Evolutionary conservation across 2,113 vertebrate genomes (phyloP).

Genomic region (Pseudopodoces humilis): DNA sequence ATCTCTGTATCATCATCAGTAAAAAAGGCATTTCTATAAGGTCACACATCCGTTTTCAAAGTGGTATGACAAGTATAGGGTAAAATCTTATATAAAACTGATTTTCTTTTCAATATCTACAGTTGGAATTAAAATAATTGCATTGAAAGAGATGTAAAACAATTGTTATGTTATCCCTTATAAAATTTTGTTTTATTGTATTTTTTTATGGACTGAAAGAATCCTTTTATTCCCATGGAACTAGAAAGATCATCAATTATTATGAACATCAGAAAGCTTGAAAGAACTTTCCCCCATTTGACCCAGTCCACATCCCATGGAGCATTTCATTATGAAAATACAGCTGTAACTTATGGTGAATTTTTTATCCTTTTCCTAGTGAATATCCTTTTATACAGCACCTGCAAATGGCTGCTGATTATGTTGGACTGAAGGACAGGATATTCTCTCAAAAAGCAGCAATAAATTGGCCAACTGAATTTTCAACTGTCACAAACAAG

Average conservation of each 20-base stretch:
- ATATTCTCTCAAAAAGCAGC: neutral
- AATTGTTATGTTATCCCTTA: neutral
- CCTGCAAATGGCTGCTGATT: neutral
- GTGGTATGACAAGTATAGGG: rapidly evolving
- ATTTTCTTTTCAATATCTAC: neutral
- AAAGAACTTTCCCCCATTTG: neutral
- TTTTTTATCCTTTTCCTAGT: neutral
- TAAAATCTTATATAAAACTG: neutral
- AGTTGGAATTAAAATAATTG: neutral
- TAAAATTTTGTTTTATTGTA: neutral
- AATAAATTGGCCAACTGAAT: neutral
- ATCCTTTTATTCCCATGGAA: neutral
- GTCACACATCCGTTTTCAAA: neutral
- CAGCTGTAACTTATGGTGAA: neutral
- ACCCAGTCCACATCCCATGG: neutral
- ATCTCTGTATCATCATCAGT: neutral
- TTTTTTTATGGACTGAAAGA: neutral
- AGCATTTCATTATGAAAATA: neutral
- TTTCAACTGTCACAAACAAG: neutral
- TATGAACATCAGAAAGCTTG: neutral
- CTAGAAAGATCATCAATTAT: neutral
- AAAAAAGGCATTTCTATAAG: neutral
- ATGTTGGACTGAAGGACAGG: neutral
- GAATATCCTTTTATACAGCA: neutral
- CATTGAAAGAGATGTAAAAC: neutral